These are phyloP conservation scores for Tympanoctomys barrerae DNA, from an alignment of 2,797 vertebrate species.

Conservation along the genomic window DNA sequence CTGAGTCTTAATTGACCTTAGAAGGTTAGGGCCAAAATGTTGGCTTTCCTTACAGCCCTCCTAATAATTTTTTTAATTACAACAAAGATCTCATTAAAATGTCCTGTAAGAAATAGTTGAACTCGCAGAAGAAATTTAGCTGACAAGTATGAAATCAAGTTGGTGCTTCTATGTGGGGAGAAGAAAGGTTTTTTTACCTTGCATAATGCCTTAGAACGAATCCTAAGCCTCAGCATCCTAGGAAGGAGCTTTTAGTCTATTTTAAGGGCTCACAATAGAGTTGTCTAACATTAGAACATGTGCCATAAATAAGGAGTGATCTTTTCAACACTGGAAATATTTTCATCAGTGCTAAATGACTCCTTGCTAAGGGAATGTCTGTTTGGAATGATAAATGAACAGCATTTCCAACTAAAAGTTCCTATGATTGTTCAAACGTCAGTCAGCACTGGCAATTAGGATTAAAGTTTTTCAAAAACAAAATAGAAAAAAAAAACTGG, in stretches of 20 bases:
- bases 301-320: constrained; percentile 29
- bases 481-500: not conserved
- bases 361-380: constrained; percentile 40
- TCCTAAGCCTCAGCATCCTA: not conserved
- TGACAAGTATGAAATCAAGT: not conserved
- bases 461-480: constrained; percentile 42
- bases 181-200: not conserved
- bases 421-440: constrained; percentile 16
- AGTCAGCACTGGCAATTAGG: constrained; percentile 39
- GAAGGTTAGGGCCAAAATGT: too few species aligned
- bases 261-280: constrained; percentile 31
- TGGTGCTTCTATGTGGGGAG: not conserved
- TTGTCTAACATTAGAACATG: constrained; percentile 45
- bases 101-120: not conserved
- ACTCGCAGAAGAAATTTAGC: constrained; percentile 1
- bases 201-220: constrained; percentile 11
- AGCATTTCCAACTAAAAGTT: constrained; percentile 49
- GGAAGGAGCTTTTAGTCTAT: constrained; percentile 34
- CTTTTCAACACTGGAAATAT: constrained; percentile 65
- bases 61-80: not conserved
- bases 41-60: too few species aligned
- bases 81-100: not conserved
- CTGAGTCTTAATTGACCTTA: too few species aligned
- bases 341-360: constrained; percentile 35
- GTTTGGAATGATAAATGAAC: constrained; percentile 45